Percentiles rank a stretch among this genome's conserved stretches.
These are phyloP conservation scores for Vireo altiloquus DNA, from an alignment of 2,113 vertebrate genomes.

Conservation along the genomic window DNA sequence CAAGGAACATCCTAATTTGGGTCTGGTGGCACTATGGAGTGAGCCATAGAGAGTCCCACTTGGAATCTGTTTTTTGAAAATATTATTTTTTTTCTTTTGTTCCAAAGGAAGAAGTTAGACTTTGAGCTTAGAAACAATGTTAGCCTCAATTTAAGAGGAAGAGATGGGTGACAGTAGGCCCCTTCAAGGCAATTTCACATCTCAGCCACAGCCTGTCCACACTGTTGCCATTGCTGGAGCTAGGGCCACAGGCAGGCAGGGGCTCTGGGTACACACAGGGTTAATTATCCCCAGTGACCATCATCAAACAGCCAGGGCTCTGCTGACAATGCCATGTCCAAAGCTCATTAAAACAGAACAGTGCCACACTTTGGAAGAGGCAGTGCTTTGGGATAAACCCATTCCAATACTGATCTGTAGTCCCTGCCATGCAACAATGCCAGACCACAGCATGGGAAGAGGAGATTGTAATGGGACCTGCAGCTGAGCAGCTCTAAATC, in stretches of 20 bases:
- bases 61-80: neutral
- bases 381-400: neutral
- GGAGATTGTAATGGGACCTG: neutral
- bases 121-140: neutral
- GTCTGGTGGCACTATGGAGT: accelerated
- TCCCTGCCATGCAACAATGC: accelerated
- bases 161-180: neutral
- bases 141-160: neutral
- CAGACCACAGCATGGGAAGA: neutral
- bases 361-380: neutral
- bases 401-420: neutral
- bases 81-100: neutral
- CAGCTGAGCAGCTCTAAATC: neutral
- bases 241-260: neutral
- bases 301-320: neutral
- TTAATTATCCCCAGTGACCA: conserved; percentile 16
- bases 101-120: neutral
- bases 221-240: neutral
- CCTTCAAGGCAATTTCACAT: neutral
- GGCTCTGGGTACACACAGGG: neutral
- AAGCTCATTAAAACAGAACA: conserved; percentile 31
- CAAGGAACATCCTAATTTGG: neutral
- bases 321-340: neutral
- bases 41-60: neutral
- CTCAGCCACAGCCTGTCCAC: neutral